These are phyloP conservation scores for Lepeophtheirus nordmannii DNA, from an alignment of 2,888 invertebrate genomes.

Conservation along the genomic window DNA sequence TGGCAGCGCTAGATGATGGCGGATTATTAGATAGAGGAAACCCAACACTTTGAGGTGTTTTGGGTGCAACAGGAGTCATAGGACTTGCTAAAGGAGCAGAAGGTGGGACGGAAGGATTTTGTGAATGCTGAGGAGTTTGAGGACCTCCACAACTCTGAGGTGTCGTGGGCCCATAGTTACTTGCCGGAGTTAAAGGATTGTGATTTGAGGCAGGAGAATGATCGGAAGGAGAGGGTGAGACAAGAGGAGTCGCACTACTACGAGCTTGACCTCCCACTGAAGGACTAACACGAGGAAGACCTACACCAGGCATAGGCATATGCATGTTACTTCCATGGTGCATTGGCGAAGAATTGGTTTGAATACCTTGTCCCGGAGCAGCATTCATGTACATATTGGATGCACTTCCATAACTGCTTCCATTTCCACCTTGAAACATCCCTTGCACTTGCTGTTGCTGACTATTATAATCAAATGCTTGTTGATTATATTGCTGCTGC, in stretches of 20 bases:
- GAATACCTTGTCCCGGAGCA: not conserved
- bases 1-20: not conserved
- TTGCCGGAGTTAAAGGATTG: slow-evolving; percentile 2
- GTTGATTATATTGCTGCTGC: not conserved
- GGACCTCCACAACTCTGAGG: slow-evolving; percentile 4
- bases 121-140: slow-evolving; percentile 2
- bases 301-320: slow-evolving; percentile 22
- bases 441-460: slow-evolving; percentile 6
- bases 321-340: not conserved
- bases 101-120: not conserved
- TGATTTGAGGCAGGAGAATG: slow-evolving; percentile 9
- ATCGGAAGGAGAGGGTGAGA: slow-evolving; percentile 14
- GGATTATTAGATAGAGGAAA: slow-evolving; percentile 7
- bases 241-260: slow-evolving; percentile 1
- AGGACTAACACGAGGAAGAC: slow-evolving; percentile 21
- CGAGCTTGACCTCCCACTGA: not conserved
- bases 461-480: slow-evolving; percentile 4
- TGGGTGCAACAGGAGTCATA: not conserved
- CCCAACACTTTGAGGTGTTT: slow-evolving; percentile 7
- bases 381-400: not conserved
- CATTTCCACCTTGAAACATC: slow-evolving; percentile 6
- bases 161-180: slow-evolving; percentile 8
- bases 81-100: slow-evolving; percentile 6
- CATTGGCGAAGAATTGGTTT: not conserved
- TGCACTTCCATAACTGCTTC: not conserved